Conservation (phyloP, 2,113 vertebrate genomes). For the Atrichornis clamosus region DNA sequence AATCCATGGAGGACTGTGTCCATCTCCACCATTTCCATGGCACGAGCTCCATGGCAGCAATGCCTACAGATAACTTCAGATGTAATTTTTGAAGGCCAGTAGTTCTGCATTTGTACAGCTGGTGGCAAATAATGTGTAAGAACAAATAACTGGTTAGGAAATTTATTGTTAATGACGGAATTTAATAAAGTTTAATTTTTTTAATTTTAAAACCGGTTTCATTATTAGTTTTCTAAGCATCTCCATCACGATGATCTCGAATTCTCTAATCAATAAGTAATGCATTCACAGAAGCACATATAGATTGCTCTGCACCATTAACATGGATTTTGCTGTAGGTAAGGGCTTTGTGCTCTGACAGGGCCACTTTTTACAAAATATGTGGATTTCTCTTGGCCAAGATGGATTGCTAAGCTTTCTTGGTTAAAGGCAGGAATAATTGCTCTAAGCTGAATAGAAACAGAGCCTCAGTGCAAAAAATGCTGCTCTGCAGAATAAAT, state of each 20-base stretch:
- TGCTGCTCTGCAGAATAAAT: background rate
- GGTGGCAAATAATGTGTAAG: background rate
- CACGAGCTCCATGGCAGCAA: background rate
- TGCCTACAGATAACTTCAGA: background rate
- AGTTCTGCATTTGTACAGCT: background rate
- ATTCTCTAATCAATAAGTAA: background rate
- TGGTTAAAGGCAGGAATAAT: background rate
- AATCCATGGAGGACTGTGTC: background rate
- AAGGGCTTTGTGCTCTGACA: background rate
- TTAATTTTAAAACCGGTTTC: background rate
- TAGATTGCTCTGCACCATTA: background rate
- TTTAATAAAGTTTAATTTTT: background rate
- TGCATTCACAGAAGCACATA: background rate
- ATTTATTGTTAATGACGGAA: background rate
- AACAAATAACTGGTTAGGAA: background rate
- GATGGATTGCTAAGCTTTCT: background rate
- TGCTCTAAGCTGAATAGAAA: background rate
- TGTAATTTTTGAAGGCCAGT: background rate
- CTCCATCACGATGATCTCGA: background rate
- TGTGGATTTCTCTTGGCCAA: background rate
- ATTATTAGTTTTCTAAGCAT: background rate
- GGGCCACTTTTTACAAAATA: background rate
- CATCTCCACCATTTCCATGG: background rate
- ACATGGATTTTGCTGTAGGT: background rate
- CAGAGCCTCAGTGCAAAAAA: background rate